phyloP scores from a whole-genome alignment of 2,113 vertebrate genomes.

The Podarcis muralis region DNA sequence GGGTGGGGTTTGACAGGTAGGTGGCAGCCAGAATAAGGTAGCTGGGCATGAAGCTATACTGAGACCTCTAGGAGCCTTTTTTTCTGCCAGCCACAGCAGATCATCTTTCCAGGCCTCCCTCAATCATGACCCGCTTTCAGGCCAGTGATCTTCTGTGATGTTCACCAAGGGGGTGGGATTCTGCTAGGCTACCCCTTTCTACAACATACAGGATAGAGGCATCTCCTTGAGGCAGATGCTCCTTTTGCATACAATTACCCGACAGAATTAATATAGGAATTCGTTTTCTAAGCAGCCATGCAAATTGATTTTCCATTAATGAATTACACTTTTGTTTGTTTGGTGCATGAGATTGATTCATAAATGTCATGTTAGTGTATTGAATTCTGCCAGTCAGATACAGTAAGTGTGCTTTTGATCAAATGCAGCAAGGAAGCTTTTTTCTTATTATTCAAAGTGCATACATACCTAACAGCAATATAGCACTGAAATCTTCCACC shows the following conservation, averaged over 20 bases:
- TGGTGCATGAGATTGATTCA: conserved; percentile 9
- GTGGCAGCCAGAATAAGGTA: neutral
- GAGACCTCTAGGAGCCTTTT: too few relatives aligned
- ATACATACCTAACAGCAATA: neutral
- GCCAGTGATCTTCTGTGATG: neutral
- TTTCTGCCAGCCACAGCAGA: neutral
- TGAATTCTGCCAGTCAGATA: conserved; percentile 21
- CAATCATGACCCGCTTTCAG: neutral
- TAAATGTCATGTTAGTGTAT: conserved; percentile 21
- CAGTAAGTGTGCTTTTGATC: neutral
- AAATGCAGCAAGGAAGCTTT: neutral
- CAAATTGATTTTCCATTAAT: conserved; percentile 45
- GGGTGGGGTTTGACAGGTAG: neutral
- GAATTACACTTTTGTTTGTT: conserved; percentile 22
- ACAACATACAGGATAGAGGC: neutral
- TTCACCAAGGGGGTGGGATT: neutral
- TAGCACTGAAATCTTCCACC: neutral
- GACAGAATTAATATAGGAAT: neutral
- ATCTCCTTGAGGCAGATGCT: neutral
- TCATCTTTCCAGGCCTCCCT: neutral
- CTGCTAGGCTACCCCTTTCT: neutral
- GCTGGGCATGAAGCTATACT: neutral
- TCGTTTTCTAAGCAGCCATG: conserved; percentile 34
- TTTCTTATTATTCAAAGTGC: conserved; percentile 3
- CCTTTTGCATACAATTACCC: neutral